phyloP scores from a whole-genome alignment of 92 coral and sea anemone species.

The Palythoa grandis region DNA sequence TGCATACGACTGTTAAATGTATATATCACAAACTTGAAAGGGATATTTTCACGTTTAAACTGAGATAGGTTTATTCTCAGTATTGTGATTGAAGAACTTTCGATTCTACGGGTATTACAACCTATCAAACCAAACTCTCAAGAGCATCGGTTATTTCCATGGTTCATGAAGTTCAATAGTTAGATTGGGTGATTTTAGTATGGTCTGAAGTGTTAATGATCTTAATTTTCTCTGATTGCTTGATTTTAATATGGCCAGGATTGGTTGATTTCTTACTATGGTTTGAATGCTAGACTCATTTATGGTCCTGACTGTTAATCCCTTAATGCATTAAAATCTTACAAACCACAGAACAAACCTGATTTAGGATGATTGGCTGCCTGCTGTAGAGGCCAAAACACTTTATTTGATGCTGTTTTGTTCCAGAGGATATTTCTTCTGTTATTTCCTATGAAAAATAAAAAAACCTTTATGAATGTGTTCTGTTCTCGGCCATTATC shows the following conservation, averaged over 20 bases:
- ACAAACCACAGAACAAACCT: conserved; percentile 1
- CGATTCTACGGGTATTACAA: too few relatives aligned
- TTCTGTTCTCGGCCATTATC: background rate
- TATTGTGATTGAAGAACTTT: too few relatives aligned
- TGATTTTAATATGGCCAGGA: background rate
- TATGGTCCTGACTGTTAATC: background rate
- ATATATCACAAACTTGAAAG: background rate
- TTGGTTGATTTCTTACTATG: background rate
- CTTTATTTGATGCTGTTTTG: background rate
- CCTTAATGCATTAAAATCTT: background rate
- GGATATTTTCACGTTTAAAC: too few relatives aligned
- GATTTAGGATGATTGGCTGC: background rate
- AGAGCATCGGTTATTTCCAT: background rate
- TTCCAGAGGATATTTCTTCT: conserved; percentile 11
- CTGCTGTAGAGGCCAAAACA: conserved; percentile 23
- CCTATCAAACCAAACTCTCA: background rate
- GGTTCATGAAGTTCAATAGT: too few relatives aligned
- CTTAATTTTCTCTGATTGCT: background rate
- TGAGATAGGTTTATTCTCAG: too few relatives aligned
- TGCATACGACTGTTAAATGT: background rate
- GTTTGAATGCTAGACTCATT: background rate
- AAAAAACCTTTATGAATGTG: background rate
- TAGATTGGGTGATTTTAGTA: background rate
- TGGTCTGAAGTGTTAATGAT: background rate
- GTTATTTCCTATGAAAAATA: conserved; percentile 16